A percentile compares a stretch with the other conserved stretches of the same genome.
phyloP scores from a whole-genome alignment of 2,888 invertebrate species.

The Scaptomyza tumidula region DNA sequence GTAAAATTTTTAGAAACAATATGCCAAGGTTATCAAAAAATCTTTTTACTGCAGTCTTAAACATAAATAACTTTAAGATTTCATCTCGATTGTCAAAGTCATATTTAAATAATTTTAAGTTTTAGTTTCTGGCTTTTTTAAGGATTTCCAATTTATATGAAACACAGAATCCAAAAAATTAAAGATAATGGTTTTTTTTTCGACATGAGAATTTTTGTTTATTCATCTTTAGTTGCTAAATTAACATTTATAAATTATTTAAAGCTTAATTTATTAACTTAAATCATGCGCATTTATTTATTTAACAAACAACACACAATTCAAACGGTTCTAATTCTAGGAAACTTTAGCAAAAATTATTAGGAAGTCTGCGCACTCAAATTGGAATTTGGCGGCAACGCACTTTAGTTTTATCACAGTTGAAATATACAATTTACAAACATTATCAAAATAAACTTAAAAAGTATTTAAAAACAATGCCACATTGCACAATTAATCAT shows the following conservation, averaged over 20 bases:
- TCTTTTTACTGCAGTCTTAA: too few relatives aligned
- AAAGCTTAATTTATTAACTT: conserved; percentile 69
- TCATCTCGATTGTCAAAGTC: too few relatives aligned
- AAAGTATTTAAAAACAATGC: conserved; percentile 63
- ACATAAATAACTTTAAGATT: too few relatives aligned
- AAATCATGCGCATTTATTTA: conserved; percentile 18
- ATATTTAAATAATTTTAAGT: too few relatives aligned
- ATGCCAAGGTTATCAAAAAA: too few relatives aligned
- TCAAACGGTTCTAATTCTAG: conserved; percentile 39
- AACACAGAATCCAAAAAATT: not conserved
- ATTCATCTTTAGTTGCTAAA: conserved; percentile 50
- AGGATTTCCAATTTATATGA: too few relatives aligned
- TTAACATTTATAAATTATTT: conserved; percentile 76
- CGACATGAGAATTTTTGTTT: conserved; percentile 37
- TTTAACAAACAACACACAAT: conserved; percentile 17
- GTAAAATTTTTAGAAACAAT: too few relatives aligned
- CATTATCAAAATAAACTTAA: conserved; percentile 45
- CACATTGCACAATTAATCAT: conserved; percentile 43
- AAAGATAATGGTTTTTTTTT: not conserved
- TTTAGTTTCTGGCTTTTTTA: too few relatives aligned
- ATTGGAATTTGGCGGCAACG: conserved; percentile 37
- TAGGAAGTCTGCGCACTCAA: conserved; percentile 48
- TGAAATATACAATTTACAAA: conserved; percentile 67
- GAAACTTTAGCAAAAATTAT: conserved; percentile 52
- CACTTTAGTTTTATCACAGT: conserved; percentile 75